Evolutionary conservation across 2,797 vertebrate genomes (phyloP), one percentile per base, ranked within the genome.

Genomic region (Heterohyrax brucei): DNA sequence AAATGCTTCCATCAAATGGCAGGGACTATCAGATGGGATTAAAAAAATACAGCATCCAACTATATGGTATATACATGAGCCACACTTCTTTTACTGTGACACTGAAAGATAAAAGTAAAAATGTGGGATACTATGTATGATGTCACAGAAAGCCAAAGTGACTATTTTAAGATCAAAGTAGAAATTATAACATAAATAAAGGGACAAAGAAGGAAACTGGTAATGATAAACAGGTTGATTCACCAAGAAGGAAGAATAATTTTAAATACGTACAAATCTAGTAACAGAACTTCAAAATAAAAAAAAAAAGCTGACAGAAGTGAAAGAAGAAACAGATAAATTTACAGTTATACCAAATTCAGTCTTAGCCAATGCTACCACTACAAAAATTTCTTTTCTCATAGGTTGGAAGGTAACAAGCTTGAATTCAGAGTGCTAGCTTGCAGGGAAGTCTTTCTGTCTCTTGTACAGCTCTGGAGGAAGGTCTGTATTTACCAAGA

Each of bases 21-120:
- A 75, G 77, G 70, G 44, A 39, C n/a, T 12, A 33, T n/a, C 39
- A 24, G 14, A 81, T 26, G 21, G n/a, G 33, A 78, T 82, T 59
- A 53, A 48, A 93, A 91, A 77, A 78, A 79, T 24, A 30, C 5
- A 53, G 13, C 39, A 7, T 10, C 4, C 56, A 84, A 44, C n/a
- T 44, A 24, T 3, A 79, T 77, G 21, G 19, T 73, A 14, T 64
- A n/a, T 75, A 39, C 5, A 24, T 14, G 56, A 89, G 39, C 81
- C 10, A 39, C 3, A 68, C 16, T 84, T 94, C 93, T 72, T 77
- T 70, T 44, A 6, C 14, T 82, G 80, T 78, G 26, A 81, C 28
- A 50, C 14, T 53, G 16, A 93, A 91, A 80, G 3, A 48, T 86
- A 79, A 91, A 87, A 87, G 3, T 64, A 70, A 82, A 89, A 93